These are phyloP conservation scores for Sinocyclocheilus anophthalmus DNA, from an alignment of 2,113 vertebrate genomes.

Conservation along the genomic window DNA sequence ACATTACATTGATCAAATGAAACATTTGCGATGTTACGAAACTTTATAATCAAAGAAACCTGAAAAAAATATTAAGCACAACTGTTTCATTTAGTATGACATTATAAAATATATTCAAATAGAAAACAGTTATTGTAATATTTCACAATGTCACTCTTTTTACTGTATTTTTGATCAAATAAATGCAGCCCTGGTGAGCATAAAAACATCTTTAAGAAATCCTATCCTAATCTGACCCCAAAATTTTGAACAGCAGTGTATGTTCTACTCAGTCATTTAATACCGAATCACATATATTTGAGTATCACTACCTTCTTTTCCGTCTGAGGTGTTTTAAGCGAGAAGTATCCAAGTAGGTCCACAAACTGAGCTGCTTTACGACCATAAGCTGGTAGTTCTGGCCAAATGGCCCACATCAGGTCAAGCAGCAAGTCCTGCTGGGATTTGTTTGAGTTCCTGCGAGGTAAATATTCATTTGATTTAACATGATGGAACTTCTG, in stretches of 20 bases:
- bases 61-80: no score
- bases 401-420: conserved; percentile 98
- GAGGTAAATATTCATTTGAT: not conserved
- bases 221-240: not conserved
- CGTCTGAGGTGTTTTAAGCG: conserved; percentile 96
- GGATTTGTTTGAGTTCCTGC: conserved; percentile 93
- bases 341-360: conserved; percentile 96
- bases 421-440: conserved; percentile 95
- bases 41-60: not conserved
- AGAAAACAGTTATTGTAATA: no score
- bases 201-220: not conserved
- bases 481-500: not conserved
- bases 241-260: not conserved
- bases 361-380: conserved; percentile 98
- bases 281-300: not conserved
- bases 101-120: no score
- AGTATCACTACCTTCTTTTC: conserved; percentile 88
- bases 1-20: not conserved
- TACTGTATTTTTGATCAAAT: no score
- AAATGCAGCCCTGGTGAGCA: no score
- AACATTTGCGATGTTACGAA: not conserved
- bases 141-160: no score
- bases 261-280: not conserved
- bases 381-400: conserved; percentile 95
- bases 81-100: no score